A percentile compares a stretch with the other conserved stretches of the same genome.
Conservation (phyloP, 2,888 invertebrate species). For the Mimas tiliae region DNA sequence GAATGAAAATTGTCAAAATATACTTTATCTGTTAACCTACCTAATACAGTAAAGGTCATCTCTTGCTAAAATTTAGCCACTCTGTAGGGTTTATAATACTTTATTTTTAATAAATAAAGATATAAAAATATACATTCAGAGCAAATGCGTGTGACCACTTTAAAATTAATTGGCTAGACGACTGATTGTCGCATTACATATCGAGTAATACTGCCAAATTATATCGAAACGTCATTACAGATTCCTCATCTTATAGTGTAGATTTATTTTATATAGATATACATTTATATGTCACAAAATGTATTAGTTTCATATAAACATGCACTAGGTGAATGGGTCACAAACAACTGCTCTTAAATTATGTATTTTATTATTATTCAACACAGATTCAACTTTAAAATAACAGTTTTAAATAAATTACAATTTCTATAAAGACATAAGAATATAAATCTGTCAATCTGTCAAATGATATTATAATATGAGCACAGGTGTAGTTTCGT, state of each 20-base stretch:
- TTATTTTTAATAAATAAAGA: slow-evolving; percentile 71
- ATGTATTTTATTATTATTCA: slow-evolving; percentile 75
- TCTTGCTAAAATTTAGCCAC: slow-evolving; percentile 55
- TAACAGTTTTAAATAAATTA: slow-evolving; percentile 66
- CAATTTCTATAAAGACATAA: slow-evolving; percentile 39
- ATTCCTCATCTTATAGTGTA: no score
- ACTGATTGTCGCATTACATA: background rate
- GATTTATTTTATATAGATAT: background rate
- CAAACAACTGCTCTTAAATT: slow-evolving; percentile 45
- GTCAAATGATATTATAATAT: slow-evolving; percentile 40
- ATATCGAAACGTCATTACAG: background rate
- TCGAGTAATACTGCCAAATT: background rate
- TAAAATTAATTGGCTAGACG: background rate
- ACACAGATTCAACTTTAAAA: slow-evolving; percentile 73
- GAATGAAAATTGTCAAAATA: slow-evolving; percentile 38
- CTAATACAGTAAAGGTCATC: slow-evolving; percentile 52
- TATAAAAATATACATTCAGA: slow-evolving; percentile 79
- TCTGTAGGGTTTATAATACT: slow-evolving; percentile 69
- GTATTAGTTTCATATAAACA: background rate
- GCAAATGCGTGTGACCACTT: slow-evolving; percentile 24
- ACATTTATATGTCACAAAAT: background rate
- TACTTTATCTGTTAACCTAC: slow-evolving; percentile 36
- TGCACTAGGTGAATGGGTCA: slow-evolving; percentile 9
- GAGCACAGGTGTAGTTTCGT: slow-evolving; percentile 40
- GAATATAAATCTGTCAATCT: slow-evolving; percentile 32